These are phyloP conservation scores for Acipenser transmontanus DNA, from an alignment of 2,797 vertebrate genomes.

Conservation along the genomic window DNA sequence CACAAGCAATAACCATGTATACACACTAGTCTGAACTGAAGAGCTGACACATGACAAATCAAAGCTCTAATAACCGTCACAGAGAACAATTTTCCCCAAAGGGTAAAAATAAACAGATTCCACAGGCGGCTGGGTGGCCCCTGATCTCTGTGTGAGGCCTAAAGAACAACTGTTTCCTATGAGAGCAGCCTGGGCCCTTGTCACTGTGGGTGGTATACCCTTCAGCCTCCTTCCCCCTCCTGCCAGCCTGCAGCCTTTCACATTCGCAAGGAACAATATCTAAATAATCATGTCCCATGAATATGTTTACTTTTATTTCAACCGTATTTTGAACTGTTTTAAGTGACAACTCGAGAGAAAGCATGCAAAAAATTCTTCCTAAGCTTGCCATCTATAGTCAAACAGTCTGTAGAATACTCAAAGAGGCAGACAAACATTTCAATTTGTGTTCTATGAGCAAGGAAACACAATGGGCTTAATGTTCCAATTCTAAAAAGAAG, in stretches of 20 bases:
- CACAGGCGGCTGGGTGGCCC: slow-evolving; percentile 67
- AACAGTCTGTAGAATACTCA: no score
- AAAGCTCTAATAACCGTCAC: slow-evolving; percentile 68
- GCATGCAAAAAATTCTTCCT: background rate
- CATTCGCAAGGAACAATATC: slow-evolving; percentile 13
- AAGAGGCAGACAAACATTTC: no score
- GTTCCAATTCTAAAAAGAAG: background rate
- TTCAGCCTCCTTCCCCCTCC: slow-evolving; percentile 39
- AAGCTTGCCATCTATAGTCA: background rate
- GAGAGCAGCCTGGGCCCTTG: slow-evolving; percentile 48
- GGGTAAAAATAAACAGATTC: slow-evolving; percentile 73
- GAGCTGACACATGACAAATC: slow-evolving; percentile 64
- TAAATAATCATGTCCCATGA: slow-evolving; percentile 1
- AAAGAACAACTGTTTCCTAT: slow-evolving; percentile 70
- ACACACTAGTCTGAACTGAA: slow-evolving; percentile 42
- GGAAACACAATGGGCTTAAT: no score
- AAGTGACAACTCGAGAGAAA: background rate
- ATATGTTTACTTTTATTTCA: background rate
- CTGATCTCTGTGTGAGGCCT: slow-evolving; percentile 67
- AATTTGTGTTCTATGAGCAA: no score
- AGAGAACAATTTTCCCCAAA: slow-evolving; percentile 51
- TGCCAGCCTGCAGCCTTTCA: slow-evolving; percentile 34
- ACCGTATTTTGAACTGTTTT: slow-evolving; percentile 7
- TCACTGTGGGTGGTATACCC: slow-evolving; percentile 69
- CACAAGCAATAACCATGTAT: slow-evolving; percentile 50